Conservation (phyloP, 2,113 vertebrate genomes). For the Platysteira castanea region DNA sequence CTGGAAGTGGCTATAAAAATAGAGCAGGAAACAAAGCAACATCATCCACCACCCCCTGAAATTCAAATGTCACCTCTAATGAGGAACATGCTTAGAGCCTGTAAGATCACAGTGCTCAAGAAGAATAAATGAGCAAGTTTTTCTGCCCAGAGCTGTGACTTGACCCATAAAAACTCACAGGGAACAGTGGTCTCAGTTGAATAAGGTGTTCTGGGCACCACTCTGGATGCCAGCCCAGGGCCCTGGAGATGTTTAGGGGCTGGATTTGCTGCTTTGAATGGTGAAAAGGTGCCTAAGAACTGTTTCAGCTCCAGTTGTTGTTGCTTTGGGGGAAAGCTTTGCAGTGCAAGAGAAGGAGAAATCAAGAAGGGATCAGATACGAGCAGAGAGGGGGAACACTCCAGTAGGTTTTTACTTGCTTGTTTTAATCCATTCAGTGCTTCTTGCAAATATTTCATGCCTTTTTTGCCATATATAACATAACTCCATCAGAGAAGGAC, state of each 20-base stretch:
- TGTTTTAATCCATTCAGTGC: neutral
- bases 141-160: neutral
- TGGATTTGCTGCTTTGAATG: neutral
- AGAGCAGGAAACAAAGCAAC: neutral
- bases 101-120: neutral
- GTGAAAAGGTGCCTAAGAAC: neutral
- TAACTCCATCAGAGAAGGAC: neutral
- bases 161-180: neutral
- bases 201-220: neutral
- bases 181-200: neutral
- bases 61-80: neutral
- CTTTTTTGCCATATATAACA: neutral
- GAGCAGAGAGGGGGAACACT: neutral
- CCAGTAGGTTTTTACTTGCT: neutral
- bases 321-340: neutral
- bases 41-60: neutral
- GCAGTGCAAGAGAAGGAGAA: neutral
- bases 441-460: neutral
- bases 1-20: neutral
- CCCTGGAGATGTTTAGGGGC: neutral
- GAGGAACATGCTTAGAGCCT: neutral
- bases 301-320: neutral
- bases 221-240: neutral
- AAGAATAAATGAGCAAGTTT: neutral
- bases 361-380: neutral